Base-by-base conservation (phyloP, 2,888 invertebrate genomes). In the Epicampocera succincta region DNA sequence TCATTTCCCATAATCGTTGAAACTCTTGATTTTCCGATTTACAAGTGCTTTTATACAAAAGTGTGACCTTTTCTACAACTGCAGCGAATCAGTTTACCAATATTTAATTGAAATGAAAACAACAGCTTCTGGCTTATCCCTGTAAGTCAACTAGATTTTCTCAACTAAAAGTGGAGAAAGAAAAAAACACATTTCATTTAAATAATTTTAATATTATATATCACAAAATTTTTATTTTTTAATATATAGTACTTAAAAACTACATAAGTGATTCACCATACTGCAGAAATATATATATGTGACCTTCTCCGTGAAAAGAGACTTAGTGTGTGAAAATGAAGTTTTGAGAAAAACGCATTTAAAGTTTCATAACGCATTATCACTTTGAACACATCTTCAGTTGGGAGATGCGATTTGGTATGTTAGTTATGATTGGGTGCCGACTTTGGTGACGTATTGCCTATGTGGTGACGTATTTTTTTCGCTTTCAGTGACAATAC, bases 111-210 rank as follows among this genome's bases (percentile, higher is more conserved):
- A 72, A 8, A 61, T 46, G 63, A 42, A 13, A 52, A 56, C 19
- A 48, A 72, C 60, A 63, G 52, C 72, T 50, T 46, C 52, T 25
- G 33, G 56, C 44, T 54, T 50, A 65, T 61, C 69, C 63, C 60
- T 83, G 66, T 76, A 84, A 80, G 75, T 80, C 76, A 77, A 84
- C 69, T 80, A 75, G 68, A 75, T 69, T 74, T 83, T 84, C 82
- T 78, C 74, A 81, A 84, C 85, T 85, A 85, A 84, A 85, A 85
- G 75, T 84, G 84, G 79, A 84, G 75, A 79, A 84, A 85, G 80
- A 85, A 84, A 84, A 78, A 83, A 78, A 65, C 63, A 78, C 72
- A 78, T 25, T 66, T 63, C n/a, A 50, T 75, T 75, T 60, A 60
- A 48, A 42, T 60, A 29, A 52, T 68, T 66, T 17, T 38, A 76